These are phyloP conservation scores for Lycia hirtaria DNA, from an alignment of 2,888 invertebrate species.

Conservation along the genomic window DNA sequence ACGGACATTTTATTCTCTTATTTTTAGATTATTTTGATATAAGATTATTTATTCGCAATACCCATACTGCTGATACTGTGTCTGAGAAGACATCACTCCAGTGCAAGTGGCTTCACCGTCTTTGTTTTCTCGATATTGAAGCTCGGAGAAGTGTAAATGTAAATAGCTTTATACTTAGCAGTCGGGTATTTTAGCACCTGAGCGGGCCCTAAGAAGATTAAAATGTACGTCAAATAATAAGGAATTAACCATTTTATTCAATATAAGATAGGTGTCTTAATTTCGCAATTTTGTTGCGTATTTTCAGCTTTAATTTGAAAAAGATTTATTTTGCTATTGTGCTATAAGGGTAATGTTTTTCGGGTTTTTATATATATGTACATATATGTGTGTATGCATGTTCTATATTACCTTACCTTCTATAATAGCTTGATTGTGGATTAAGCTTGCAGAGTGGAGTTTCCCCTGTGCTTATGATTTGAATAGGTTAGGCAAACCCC, in stretches of 20 bases:
- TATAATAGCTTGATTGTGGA: too few species aligned
- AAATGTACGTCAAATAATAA: neutral
- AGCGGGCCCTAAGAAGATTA: slow-evolving; percentile 1
- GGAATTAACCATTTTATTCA: too few species aligned
- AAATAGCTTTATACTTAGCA: slow-evolving; percentile 23
- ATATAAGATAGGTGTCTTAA: neutral
- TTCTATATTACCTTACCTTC: too few species aligned
- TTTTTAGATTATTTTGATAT: neutral
- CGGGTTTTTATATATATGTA: too few species aligned
- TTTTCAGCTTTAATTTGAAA: too few species aligned
- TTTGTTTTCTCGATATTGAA: slow-evolving; percentile 26
- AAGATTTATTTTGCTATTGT: too few species aligned
- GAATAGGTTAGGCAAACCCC: too few species aligned
- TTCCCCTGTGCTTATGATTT: too few species aligned
- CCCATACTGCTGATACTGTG: slow-evolving; percentile 7
- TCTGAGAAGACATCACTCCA: slow-evolving; percentile 18
- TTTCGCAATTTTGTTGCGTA: neutral
- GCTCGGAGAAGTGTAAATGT: slow-evolving; percentile 29
- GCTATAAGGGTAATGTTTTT: too few species aligned
- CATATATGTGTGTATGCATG: too few species aligned
- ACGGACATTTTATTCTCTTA: too few species aligned
- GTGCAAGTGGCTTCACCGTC: slow-evolving; percentile 22
- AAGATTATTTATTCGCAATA: neutral
- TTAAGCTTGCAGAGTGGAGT: too few species aligned
- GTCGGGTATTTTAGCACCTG: slow-evolving; percentile 7